Conservation (phyloP, 2,888 invertebrate genomes). For the Lithophane leautieri region DNA sequence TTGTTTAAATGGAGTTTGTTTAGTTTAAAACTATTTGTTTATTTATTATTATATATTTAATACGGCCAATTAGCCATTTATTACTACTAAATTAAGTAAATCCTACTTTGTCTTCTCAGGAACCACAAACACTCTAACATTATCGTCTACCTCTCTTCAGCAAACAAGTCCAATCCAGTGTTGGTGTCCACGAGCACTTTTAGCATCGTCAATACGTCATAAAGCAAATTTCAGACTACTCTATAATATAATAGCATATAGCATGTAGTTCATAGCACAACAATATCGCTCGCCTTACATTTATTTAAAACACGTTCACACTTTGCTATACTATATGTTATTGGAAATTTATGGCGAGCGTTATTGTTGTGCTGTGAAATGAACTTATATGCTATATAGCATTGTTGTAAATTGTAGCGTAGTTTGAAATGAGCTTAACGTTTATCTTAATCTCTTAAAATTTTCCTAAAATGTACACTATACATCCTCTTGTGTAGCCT, state of each 20-base stretch:
- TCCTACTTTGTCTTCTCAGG: not conserved
- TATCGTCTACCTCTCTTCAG: not conserved
- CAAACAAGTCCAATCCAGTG: not conserved
- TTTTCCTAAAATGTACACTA: not conserved
- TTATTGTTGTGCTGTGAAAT: no score
- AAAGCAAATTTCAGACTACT: no score
- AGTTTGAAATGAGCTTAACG: no score
- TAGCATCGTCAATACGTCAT: not conserved
- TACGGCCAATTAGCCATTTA: not conserved
- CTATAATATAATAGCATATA: no score
- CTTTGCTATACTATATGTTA: no score
- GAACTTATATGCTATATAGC: no score
- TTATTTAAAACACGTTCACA: no score
- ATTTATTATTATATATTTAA: not conserved
- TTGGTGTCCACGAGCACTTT: not conserved
- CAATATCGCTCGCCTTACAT: no score
- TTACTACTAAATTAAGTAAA: not conserved
- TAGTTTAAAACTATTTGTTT: not conserved
- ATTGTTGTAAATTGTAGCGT: no score
- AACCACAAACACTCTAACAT: not conserved
- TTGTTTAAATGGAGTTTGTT: not conserved
- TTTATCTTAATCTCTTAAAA: not conserved
- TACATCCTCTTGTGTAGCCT: not conserved
- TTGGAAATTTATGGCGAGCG: no score
- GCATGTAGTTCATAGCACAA: no score